Evolutionary conservation across 2,797 vertebrate genomes (phyloP).

Genomic region (Anguilla marmorata): DNA sequence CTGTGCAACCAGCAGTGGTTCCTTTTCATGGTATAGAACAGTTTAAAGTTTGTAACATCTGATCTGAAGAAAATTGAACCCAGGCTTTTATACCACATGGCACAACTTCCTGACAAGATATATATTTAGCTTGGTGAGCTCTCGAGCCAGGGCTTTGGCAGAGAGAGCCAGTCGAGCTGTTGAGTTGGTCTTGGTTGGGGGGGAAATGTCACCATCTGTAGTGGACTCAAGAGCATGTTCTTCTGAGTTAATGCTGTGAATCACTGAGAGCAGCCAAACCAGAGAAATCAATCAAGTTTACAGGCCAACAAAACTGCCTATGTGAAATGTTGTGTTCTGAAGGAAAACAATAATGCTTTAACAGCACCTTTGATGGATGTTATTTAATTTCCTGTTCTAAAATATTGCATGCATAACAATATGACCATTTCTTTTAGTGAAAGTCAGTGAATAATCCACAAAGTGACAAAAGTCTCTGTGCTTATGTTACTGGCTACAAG

Average conservation of each 20-base stretch:
- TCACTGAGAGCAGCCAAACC: background rate
- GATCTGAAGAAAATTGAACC: background rate
- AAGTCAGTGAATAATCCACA: background rate
- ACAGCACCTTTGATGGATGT: background rate
- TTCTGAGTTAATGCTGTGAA: background rate
- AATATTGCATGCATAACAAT: background rate
- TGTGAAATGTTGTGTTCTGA: background rate
- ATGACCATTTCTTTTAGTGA: background rate
- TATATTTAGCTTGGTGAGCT: background rate
- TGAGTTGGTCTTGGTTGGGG: background rate
- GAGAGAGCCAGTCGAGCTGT: background rate
- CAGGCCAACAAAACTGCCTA: background rate
- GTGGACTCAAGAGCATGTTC: background rate
- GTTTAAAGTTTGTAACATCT: background rate
- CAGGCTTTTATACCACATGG: background rate
- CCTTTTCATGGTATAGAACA: background rate
- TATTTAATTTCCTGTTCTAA: background rate
- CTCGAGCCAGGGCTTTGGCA: background rate
- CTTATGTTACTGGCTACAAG: background rate
- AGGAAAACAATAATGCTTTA: background rate
- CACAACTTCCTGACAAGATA: background rate
- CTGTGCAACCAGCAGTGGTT: background rate
- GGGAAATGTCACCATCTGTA: slow-evolving; percentile 1
- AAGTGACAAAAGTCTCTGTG: background rate
- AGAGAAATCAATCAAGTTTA: background rate